Evolutionary conservation across 2,888 invertebrate species (phyloP).

Genomic region (Frankliniella intonsa): DNA sequence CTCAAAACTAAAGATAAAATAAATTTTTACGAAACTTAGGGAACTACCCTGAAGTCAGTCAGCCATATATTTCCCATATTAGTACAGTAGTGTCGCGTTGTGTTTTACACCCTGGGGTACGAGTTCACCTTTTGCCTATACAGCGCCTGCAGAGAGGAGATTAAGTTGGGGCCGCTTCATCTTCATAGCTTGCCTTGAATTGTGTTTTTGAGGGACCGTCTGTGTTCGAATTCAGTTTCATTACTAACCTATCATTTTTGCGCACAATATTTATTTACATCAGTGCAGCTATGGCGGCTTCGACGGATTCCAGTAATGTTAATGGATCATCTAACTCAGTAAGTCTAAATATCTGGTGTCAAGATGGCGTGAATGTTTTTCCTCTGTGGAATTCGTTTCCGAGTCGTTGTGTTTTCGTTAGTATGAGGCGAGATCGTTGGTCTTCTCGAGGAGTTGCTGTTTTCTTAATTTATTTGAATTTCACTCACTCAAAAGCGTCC

Average conservation of each 20-base stretch:
- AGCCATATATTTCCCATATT: no score
- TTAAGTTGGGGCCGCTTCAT: no score
- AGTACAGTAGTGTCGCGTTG: no score
- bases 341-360: not conserved
- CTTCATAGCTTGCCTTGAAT: no score
- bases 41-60: no score
- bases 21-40: no score
- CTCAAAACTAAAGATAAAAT: no score
- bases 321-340: slow-evolving; percentile 10
- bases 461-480: not conserved
- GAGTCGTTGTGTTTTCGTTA: not conserved
- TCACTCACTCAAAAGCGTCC: not conserved
- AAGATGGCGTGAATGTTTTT: slow-evolving; percentile 17
- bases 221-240: not conserved
- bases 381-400: not conserved
- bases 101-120: no score
- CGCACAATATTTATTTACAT: not conserved
- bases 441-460: not conserved
- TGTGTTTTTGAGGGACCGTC: no score
- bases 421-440: not conserved
- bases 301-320: not conserved
- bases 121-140: no score
- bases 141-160: no score
- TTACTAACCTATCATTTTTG: not conserved
- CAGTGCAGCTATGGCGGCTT: not conserved